phyloP scores from a whole-genome alignment of 2,797 vertebrate species.

The Thripadectes ignobilis region DNA sequence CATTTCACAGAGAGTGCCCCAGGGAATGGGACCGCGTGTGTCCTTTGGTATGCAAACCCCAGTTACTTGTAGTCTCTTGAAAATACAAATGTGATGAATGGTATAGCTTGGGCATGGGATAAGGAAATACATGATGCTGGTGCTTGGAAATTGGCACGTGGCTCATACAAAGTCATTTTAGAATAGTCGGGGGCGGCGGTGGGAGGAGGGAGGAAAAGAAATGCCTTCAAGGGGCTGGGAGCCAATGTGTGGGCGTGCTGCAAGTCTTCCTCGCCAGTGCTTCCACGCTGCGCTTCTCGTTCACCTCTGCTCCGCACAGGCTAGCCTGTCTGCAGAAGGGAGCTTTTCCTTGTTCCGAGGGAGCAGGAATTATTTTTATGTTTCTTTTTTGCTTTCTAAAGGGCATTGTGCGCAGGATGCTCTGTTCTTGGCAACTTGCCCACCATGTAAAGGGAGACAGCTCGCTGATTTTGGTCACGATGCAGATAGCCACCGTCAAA shows the following conservation, averaged over 20 bases:
- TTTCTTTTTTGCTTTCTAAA: background rate
- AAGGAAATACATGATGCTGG: background rate
- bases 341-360: background rate
- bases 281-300: background rate
- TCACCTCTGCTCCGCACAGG: background rate
- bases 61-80: background rate
- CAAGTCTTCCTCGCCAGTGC: background rate
- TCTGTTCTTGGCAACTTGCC: background rate
- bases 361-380: background rate
- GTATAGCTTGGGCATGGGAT: background rate
- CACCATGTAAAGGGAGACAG: background rate
- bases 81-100: background rate
- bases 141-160: background rate
- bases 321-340: background rate
- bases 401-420: background rate
- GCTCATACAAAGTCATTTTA: conserved; percentile 12
- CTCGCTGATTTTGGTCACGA: background rate
- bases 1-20: rapidly evolving
- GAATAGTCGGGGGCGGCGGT: background rate
- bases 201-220: conserved; percentile 28
- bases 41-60: background rate
- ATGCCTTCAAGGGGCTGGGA: background rate
- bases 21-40: background rate
- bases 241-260: background rate
- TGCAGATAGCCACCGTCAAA: background rate